Conservation (phyloP, 2,113 vertebrate species). For the Neogale vison region DNA sequence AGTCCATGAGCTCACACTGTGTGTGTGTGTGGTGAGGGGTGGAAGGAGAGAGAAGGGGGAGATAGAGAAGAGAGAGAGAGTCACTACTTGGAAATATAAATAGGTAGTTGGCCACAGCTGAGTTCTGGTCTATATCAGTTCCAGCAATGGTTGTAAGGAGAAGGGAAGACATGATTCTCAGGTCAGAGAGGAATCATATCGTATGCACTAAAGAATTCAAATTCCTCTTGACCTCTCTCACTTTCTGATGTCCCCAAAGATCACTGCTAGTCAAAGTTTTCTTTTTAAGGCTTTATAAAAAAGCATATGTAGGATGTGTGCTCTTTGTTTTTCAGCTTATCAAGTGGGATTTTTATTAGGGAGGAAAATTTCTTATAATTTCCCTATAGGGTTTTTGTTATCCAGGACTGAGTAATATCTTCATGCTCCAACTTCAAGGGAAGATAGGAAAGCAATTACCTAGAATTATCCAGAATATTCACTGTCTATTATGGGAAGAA, state of each 20-base stretch:
- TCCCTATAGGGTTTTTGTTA: not conserved
- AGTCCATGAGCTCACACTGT: not conserved
- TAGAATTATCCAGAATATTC: not conserved
- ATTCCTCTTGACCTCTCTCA: not conserved
- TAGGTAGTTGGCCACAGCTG: not conserved
- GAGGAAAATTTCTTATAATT: not conserved
- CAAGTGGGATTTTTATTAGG: not conserved
- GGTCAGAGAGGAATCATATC: not conserved
- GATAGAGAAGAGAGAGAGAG: not conserved
- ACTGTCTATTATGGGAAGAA: not conserved
- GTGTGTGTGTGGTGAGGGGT: not conserved
- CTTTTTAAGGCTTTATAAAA: not conserved
- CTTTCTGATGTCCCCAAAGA: not conserved
- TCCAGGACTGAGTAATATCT: not conserved
- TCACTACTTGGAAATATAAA: not conserved
- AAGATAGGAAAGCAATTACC: not conserved
- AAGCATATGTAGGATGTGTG: not conserved
- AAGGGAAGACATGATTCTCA: not conserved
- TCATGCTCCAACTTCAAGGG: not conserved
- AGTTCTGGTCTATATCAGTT: not conserved
- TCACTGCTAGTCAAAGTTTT: not conserved
- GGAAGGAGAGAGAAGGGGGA: not conserved
- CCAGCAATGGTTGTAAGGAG: not conserved
- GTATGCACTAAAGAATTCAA: not conserved
- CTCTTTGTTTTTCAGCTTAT: not conserved